Base-by-base conservation (phyloP, 2,888 invertebrate species). In the Autographa gamma region DNA sequence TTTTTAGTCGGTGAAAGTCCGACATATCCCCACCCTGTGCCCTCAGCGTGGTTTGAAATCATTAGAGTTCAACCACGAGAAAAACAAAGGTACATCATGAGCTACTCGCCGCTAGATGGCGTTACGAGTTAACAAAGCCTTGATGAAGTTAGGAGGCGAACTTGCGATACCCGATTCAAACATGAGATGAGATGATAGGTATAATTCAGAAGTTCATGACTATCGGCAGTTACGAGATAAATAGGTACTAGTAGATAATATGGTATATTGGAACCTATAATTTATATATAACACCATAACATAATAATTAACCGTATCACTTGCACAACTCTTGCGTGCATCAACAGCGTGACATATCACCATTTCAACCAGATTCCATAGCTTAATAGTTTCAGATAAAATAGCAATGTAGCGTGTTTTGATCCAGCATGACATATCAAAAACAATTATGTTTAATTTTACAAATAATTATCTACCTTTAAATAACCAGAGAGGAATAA, bases 61-160 rank as follows among this genome's bases (percentile, higher is more conserved):
- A n/a, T n/a, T n/a, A n/a, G n/a, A n/a, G n/a, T n/a, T n/a, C n/a
- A n/a, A n/a, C n/a, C n/a, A n/a, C n/a, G n/a, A n/a, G n/a, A n/a
- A n/a, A n/a, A n/a, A n/a, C n/a, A n/a, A n/a, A n/a, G n/a, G 25
- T 25, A 25, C 3, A 25, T 25, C 25, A 25, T 31, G 11, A 34
- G n/a, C 66, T 76, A 66, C n/a, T 71, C 14, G 9, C 38, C 19
- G 25, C 61, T 66, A 79, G 76, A 69, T 71, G 64, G 72, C 59
- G 19, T 4, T 13, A 69, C 34, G 0, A 38, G 38, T 38, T 38
- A 11, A 25, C 25, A 25, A 25, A 25, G 25, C 25, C 2, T 25
- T 25, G 25, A 25, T 25, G 25, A 25, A 25, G 25, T 25, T 2
- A 25, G 25, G 3, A 25, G 25, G 25, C 25, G 3, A 25, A 25